Conservation (phyloP, 2,888 invertebrate genomes). For the Cosmorhoe ocellata region DNA sequence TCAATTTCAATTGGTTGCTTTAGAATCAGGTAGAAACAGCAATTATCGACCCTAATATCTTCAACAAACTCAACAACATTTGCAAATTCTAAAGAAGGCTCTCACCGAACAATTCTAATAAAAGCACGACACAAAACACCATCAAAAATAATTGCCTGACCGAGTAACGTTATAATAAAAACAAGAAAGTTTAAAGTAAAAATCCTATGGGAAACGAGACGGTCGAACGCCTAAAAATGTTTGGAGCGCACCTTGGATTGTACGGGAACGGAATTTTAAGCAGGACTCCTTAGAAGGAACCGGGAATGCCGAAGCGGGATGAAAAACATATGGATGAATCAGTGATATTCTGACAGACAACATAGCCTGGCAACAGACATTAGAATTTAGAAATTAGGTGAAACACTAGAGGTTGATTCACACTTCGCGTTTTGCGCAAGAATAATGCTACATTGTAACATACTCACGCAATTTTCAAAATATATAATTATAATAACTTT, state of each 20-base stretch:
- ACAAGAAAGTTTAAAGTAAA: conserved; percentile 54
- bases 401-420: too few species aligned
- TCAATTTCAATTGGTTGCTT: not conserved
- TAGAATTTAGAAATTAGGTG: too few species aligned
- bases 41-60: not conserved
- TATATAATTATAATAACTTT: conserved; percentile 4
- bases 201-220: conserved; percentile 61
- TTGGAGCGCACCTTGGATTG: conserved; percentile 58
- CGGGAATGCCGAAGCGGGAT: conserved; percentile 53
- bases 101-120: conserved; percentile 12
- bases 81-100: conserved; percentile 11
- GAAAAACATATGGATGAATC: conserved; percentile 56
- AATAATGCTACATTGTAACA: not conserved
- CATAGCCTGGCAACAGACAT: conserved; percentile 23
- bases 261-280: conserved; percentile 77
- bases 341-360: conserved; percentile 24
- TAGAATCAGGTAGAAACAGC: not conserved
- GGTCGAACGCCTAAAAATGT: conserved; percentile 72
- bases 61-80: not conserved
- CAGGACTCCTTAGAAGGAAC: conserved; percentile 66
- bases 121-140: conserved; percentile 31
- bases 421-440: too few species aligned
- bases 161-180: conserved; percentile 32
- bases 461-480: conserved; percentile 20
- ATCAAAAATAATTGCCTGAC: conserved; percentile 33